A percentile compares a stretch with the other conserved stretches of the same genome.
Evolutionary conservation across 2,797 vertebrate species (phyloP).

Genomic region (Pantherophis alleghaniensis): DNA sequence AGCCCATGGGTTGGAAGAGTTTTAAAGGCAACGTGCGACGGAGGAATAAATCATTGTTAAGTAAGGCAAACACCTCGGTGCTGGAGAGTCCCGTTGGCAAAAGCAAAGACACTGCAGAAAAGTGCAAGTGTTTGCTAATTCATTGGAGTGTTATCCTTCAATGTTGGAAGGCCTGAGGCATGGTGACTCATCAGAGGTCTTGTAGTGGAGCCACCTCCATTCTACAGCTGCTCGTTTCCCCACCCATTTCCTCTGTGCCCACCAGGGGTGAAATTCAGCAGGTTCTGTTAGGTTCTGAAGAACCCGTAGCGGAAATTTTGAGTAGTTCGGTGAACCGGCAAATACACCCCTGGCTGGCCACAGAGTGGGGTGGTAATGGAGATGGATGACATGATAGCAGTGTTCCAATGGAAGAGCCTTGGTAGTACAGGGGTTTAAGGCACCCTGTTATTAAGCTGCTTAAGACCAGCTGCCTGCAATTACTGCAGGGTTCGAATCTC

Average conservation of each 20-base stretch:
- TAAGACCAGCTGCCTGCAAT: too few relatives aligned
- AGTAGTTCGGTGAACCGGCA: too few relatives aligned
- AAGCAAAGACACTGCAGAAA: background rate
- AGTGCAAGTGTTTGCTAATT: background rate
- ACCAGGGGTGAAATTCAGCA: too few relatives aligned
- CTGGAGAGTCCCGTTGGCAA: background rate
- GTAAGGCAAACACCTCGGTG: background rate
- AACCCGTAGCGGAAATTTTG: too few relatives aligned
- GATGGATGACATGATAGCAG: too few relatives aligned
- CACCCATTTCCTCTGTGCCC: background rate
- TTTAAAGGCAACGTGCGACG: background rate
- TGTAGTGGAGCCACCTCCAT: background rate
- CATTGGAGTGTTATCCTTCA: background rate
- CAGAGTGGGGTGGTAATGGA: too few relatives aligned
- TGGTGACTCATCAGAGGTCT: background rate
- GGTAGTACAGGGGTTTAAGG: too few relatives aligned
- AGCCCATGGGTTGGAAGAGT: background rate
- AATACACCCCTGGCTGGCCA: too few relatives aligned
- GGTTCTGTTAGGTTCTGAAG: too few relatives aligned
- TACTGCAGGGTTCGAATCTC: too few relatives aligned
- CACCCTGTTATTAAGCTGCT: too few relatives aligned
- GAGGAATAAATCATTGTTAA: constrained; percentile 1
- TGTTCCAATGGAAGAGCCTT: too few relatives aligned
- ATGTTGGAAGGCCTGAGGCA: background rate
- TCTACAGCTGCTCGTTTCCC: background rate